phyloP scores from a whole-genome alignment of 2,113 vertebrate genomes.

The Corydoras sp. region DNA sequence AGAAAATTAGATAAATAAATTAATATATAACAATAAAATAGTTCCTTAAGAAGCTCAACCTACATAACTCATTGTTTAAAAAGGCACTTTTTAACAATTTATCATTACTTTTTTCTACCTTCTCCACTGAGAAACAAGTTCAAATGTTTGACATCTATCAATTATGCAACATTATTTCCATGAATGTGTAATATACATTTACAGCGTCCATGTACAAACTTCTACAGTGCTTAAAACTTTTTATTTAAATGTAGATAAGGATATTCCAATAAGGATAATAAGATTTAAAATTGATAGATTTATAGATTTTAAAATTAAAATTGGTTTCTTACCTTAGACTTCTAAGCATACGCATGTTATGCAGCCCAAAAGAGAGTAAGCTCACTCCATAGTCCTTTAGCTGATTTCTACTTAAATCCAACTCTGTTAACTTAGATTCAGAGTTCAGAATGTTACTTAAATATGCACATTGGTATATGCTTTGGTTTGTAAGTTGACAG shows the following conservation, averaged over 20 bases:
- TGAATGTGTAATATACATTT: too few relatives aligned
- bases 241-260: too few relatives aligned
- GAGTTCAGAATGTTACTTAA: conserved; percentile 38
- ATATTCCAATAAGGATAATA: too few relatives aligned
- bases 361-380: conserved; percentile 27
- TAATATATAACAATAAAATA: too few relatives aligned
- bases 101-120: not conserved
- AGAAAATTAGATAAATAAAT: conserved; percentile 1
- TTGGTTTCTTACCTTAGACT: conserved; percentile 25
- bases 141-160: not conserved
- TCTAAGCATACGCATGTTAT: conserved; percentile 39
- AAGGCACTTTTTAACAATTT: not conserved
- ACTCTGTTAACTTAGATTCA: conserved; percentile 37
- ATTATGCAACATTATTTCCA: not conserved
- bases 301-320: too few relatives aligned
- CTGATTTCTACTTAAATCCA: conserved; percentile 54
- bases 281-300: too few relatives aligned
- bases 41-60: too few relatives aligned
- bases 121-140: too few relatives aligned
- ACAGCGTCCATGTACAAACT: too few relatives aligned
- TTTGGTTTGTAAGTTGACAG: conserved; percentile 39
- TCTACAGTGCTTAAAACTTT: too few relatives aligned
- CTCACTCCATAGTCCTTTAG: conserved; percentile 38
- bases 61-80: not conserved
- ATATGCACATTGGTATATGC: not conserved